Evolutionary conservation across 2,797 vertebrate genomes (phyloP).

Genomic region (Poecilia velifera): DNA sequence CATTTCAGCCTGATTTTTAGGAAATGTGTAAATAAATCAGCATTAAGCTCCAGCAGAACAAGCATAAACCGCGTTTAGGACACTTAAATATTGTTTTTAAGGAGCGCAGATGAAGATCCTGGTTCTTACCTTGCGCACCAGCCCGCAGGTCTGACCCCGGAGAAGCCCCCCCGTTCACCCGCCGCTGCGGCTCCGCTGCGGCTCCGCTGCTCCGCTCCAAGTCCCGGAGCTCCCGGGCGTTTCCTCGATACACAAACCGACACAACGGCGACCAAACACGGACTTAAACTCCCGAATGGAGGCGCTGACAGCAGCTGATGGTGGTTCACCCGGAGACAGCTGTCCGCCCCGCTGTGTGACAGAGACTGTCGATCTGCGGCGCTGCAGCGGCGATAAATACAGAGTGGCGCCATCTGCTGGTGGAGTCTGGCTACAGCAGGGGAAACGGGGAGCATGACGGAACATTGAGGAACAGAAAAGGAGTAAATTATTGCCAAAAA

Average conservation of each 20-base stretch:
- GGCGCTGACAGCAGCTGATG: not conserved
- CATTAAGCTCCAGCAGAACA: no score
- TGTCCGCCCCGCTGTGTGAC: not conserved
- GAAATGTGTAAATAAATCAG: not conserved
- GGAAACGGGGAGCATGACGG: accelerated
- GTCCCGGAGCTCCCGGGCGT: not conserved
- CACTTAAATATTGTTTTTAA: not conserved
- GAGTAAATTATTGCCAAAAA: no score
- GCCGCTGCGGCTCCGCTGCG: not conserved
- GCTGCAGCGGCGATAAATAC: not conserved
- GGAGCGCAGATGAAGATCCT: not conserved
- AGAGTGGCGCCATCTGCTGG: conserved; percentile 38
- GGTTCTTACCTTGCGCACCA: not conserved
- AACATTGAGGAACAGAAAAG: no score
- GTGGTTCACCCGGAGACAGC: not conserved
- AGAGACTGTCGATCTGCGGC: not conserved
- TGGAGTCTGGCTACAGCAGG: not conserved
- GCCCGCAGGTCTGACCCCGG: not conserved
- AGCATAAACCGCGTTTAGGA: not conserved
- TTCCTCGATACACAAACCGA: not conserved
- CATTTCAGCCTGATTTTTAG: not conserved
- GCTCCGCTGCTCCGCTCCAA: not conserved
- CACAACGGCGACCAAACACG: not conserved
- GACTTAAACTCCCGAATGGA: not conserved
- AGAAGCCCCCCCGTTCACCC: not conserved